These are phyloP conservation scores for Camelus bactrianus DNA, from an alignment of 2,113 vertebrate species.

Conservation along the genomic window DNA sequence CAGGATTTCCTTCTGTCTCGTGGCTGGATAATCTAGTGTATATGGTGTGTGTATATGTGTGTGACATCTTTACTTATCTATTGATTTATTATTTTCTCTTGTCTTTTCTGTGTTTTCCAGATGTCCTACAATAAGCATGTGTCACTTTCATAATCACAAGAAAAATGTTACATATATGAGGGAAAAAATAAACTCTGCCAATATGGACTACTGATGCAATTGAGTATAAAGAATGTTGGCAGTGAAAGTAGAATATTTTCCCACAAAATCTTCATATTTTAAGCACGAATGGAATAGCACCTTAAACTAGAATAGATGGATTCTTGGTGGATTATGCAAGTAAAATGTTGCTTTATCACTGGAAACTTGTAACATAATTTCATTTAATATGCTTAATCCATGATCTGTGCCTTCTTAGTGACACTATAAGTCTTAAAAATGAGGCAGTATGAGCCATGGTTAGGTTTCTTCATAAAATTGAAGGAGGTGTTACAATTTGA, in stretches of 20 bases:
- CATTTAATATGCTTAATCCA: conserved; percentile 24
- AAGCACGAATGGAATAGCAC: neutral
- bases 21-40: neutral
- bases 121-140: neutral
- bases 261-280: conserved; percentile 2
- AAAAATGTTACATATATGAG: neutral
- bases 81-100: neutral
- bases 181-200: neutral
- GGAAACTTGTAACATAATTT: conserved; percentile 7
- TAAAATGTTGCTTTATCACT: conserved; percentile 17
- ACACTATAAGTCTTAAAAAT: neutral
- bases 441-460: neutral
- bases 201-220: neutral
- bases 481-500: neutral
- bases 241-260: conserved; percentile 20
- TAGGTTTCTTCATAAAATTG: neutral
- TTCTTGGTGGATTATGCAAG: neutral
- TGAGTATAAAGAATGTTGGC: neutral
- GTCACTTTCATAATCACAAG: neutral
- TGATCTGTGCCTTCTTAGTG: neutral
- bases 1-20: neutral
- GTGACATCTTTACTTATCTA: neutral
- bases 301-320: neutral
- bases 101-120: neutral
- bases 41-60: neutral